These are phyloP conservation scores for Drosophila pseudotakahashii DNA, from an alignment of 2,888 invertebrate species.

Conservation along the genomic window DNA sequence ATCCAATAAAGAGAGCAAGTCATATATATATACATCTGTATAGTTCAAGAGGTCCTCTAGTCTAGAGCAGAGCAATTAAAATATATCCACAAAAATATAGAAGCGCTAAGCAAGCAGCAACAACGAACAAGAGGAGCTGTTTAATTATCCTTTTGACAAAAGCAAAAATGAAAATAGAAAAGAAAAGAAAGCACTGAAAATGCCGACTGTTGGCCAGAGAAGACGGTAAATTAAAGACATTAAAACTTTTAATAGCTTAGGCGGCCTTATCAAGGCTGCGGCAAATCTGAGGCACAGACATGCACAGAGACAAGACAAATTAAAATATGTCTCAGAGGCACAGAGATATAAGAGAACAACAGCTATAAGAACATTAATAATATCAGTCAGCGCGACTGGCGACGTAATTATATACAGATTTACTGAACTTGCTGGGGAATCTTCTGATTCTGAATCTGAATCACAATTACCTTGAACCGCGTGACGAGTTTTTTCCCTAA, in stretches of 20 bases:
- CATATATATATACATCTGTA: neutral
- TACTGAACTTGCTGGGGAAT: slow-evolving; percentile 5
- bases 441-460: too few species aligned
- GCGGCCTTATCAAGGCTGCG: slow-evolving; percentile 61
- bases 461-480: slow-evolving; percentile 11
- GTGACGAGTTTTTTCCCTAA: neutral
- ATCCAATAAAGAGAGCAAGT: slow-evolving; percentile 19
- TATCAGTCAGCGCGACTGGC: slow-evolving; percentile 39
- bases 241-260: slow-evolving; percentile 74
- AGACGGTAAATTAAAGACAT: slow-evolving; percentile 35
- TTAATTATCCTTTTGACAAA: slow-evolving; percentile 47
- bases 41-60: slow-evolving; percentile 36
- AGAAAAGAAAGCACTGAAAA: neutral
- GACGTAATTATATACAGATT: slow-evolving; percentile 46
- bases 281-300: slow-evolving; percentile 18
- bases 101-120: slow-evolving; percentile 19
- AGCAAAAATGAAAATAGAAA: slow-evolving; percentile 7
- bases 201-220: slow-evolving; percentile 4
- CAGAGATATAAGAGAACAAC: slow-evolving; percentile 42
- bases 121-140: slow-evolving; percentile 35
- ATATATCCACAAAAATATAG: slow-evolving; percentile 22
- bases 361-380: slow-evolving; percentile 39
- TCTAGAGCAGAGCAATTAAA: slow-evolving; percentile 52
- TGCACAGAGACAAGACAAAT: slow-evolving; percentile 58
- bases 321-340: slow-evolving; percentile 60